Conservation (phyloP, 1,140 invertebrate species). For the Elysia chlorotica region DNA sequence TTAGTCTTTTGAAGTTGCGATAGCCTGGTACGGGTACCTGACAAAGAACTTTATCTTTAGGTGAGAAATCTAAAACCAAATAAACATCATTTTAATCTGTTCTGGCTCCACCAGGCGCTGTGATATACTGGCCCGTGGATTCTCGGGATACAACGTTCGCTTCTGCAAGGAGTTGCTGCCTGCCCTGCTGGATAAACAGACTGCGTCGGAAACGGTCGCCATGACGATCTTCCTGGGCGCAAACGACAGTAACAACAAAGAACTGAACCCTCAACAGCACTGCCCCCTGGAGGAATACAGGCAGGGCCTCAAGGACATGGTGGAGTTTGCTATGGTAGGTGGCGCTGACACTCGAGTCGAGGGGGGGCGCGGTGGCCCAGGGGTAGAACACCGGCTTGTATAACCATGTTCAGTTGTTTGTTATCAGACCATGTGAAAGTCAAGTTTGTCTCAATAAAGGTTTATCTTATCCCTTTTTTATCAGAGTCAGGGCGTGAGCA, state of each 20-base stretch:
- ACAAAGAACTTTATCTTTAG: neutral
- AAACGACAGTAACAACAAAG: slow-evolving; percentile 57
- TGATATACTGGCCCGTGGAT: slow-evolving; percentile 62
- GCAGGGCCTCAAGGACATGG: slow-evolving; percentile 53
- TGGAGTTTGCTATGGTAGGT: slow-evolving; percentile 51
- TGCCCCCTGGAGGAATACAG: slow-evolving; percentile 59
- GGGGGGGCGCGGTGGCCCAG: too few relatives aligned
- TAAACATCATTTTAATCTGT: neutral
- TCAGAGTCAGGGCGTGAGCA: slow-evolving; percentile 49
- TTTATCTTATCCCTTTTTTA: too few relatives aligned
- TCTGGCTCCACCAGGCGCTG: slow-evolving; percentile 49
- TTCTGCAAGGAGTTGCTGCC: slow-evolving; percentile 56
- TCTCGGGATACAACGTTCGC: slow-evolving; percentile 61
- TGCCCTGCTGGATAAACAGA: slow-evolving; percentile 41
- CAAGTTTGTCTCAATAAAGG: too few relatives aligned
- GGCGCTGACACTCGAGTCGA: too few relatives aligned
- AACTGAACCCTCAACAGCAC: slow-evolving; percentile 50
- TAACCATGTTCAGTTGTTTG: too few relatives aligned
- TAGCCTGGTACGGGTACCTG: too few relatives aligned
- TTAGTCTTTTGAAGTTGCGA: neutral
- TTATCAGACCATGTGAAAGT: too few relatives aligned
- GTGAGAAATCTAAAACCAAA: neutral
- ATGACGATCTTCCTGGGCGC: slow-evolving; percentile 61
- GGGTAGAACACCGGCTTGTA: too few relatives aligned
- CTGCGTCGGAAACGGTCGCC: slow-evolving; percentile 43